Evolutionary conservation across 1,140 invertebrate genomes (phyloP).

Genomic region (Drosophila repleta): DNA sequence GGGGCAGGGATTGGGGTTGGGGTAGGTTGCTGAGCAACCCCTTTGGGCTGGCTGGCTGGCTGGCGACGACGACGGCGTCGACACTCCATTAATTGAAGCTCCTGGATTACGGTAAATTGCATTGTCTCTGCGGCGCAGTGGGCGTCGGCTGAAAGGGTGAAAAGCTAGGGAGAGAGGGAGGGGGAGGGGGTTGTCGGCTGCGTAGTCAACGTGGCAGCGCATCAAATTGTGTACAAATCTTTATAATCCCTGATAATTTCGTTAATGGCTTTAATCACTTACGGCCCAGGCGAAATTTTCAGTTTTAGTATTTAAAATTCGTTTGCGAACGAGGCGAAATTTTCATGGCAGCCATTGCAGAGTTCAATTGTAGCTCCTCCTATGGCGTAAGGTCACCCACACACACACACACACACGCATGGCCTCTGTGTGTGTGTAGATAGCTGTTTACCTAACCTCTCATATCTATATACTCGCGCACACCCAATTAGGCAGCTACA

Average conservation of each 20-base stretch:
- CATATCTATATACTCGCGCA: constrained; percentile 49
- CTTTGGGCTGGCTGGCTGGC: constrained; percentile 10
- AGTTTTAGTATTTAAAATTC: constrained; percentile 47
- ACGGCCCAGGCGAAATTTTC: constrained; percentile 55
- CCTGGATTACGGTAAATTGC: constrained; percentile 80
- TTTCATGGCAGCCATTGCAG: constrained; percentile 65
- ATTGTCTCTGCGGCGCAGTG: constrained; percentile 69
- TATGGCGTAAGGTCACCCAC: constrained; percentile 57
- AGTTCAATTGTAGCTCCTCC: constrained; percentile 63
- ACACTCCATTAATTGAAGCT: constrained; percentile 83
- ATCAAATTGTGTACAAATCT: constrained; percentile 74
- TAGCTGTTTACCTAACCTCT: constrained; percentile 65
- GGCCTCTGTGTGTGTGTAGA: constrained; percentile 4
- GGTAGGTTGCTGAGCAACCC: constrained; percentile 54
- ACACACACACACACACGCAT: constrained; percentile 9
- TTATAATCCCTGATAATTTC: constrained; percentile 83
- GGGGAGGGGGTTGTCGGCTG: too few species aligned
- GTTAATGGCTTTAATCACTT: constrained; percentile 83
- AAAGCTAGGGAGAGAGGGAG: not conserved
- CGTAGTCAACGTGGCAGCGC: constrained; percentile 51
- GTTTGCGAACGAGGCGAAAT: constrained; percentile 43
- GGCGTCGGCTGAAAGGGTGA: constrained; percentile 31
- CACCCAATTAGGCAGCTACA: constrained; percentile 79
- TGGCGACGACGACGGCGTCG: constrained; percentile 32
- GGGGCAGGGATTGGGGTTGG: not conserved